Base-by-base conservation (phyloP, 2,888 invertebrate genomes). In the Nemoura dubitans region DNA sequence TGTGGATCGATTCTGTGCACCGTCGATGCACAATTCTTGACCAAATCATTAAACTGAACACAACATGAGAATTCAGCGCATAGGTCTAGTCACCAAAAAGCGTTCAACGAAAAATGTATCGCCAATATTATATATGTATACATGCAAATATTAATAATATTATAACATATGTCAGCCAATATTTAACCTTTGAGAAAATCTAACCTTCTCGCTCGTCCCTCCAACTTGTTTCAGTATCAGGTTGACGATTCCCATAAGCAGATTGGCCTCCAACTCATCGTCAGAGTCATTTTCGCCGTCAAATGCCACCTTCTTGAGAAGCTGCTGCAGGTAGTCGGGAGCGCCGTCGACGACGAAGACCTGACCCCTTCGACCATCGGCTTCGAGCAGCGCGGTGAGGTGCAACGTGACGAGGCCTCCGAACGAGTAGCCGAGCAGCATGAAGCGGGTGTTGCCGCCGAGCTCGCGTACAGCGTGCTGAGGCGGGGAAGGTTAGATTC, bases 391-490 rank as follows among this genome's bases (percentile, higher is more conserved):
- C 10, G 10, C 28, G 30, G 81, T 30, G 16, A 81, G 81, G 30
- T 81, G 28, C 14, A 81, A 28, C 2, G 81, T 27, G 0, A 81
- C 29, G 21, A 81, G 30, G 0, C 81, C 81, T 2, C 81, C 81
- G 30, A 81, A 81, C n/a, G 81, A 81, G 81, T 81, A 81, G 81
- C 81, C 81, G 30, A 81, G 81, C 0, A 81, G 81, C 3, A 10
- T 2, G 81, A 81, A 81, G 28, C 14, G 6, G n/a, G 81, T 30
- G 21, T 0, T 28, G 29, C 10, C n/a, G 30, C n/a, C 28, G 5
- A 81, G 81, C n/a, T 29, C 30, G 30, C 7, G 6, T 28, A 16
- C 3, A 2, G 28, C 30, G 16, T 81, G 29, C 81, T 81, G 14
- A 1, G 59, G 21, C 36, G 36, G 36, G 36, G 5, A n/a, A n/a